Percentiles rank a stretch among this genome's conserved stretches.
phyloP scores from a whole-genome alignment of 2,888 invertebrate genomes.

The Sesia bembeciformis region DNA sequence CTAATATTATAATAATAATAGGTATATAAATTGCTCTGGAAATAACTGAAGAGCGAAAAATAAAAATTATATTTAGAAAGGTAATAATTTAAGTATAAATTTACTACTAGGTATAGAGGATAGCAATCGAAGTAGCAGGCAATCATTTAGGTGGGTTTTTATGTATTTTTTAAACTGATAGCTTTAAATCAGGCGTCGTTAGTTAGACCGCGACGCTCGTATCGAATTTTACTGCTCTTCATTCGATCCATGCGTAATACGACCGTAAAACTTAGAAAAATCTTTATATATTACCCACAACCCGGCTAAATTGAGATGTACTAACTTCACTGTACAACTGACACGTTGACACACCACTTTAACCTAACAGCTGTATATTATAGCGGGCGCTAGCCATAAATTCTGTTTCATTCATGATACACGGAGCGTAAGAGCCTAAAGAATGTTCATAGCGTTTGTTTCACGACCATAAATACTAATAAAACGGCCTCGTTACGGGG shows the following conservation, averaged over 20 bases:
- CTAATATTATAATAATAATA: constrained; percentile 33
- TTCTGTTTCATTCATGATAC: constrained; percentile 62
- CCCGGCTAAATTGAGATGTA: constrained; percentile 35
- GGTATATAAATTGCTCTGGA: background rate
- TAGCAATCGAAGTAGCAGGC: constrained; percentile 2
- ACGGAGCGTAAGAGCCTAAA: constrained; percentile 31
- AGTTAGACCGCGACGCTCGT: constrained; percentile 48
- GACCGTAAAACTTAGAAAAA: constrained; percentile 67
- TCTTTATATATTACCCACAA: constrained; percentile 44
- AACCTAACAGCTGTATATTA: constrained; percentile 38
- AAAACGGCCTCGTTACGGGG: constrained; percentile 69
- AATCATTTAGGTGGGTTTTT: constrained; percentile 49
- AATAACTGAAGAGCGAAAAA: background rate
- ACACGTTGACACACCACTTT: constrained; percentile 21
- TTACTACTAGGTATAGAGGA: too few relatives aligned
- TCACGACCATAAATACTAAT: constrained; percentile 70
- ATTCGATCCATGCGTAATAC: constrained; percentile 44
- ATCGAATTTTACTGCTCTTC: constrained; percentile 59
- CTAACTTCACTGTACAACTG: constrained; percentile 8
- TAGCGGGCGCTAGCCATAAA: constrained; percentile 61
- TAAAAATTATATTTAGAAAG: background rate
- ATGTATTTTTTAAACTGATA: constrained; percentile 58
- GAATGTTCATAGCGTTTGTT: constrained; percentile 52
- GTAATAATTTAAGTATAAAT: too few relatives aligned
- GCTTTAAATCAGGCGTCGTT: constrained; percentile 67